Evolutionary conservation across 35 echinoderm and acorn worm species (phyloP), one percentile per base, ranked within the genome.

Genomic region (Apostichopus japonicus): DNA sequence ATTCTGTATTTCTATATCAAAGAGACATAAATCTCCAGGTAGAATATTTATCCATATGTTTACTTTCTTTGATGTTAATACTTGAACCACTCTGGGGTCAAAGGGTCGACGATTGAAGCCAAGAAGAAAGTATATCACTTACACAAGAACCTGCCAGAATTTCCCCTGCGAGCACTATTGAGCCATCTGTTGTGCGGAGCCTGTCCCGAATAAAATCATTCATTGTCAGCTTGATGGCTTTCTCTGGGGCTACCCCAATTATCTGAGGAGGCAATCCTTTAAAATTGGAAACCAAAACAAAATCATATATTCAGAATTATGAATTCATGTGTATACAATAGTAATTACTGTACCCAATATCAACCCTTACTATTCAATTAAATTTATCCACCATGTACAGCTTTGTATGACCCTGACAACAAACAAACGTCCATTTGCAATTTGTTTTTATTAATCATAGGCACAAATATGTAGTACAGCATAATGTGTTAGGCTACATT

Each of bases 221-320:
- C 93, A 96, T 95, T 23, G 97, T 99, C 54, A 99, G 95, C 86
- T 99, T 99, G 93, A 99, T 96, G 83, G 97, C 95, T 54, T 99
- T 99, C 93, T 99, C 97, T 84, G 97, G 97, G 14, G 97, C 97
- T 57, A 99, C 95, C 4, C 97, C 97, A 25, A 99, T 81, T 53
- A 99, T 92, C 86, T 99, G 97, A 51, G 97, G 97, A 17, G 95
- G 95, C 7, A 99, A 92, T 80, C 97, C 97, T 99, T 61, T 24
- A 19, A 19, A 75, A 75, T 21, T 21, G 16, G 17, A 75, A 75
- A 75, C 17, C 16, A 75, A 15, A 75, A 75, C 2, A 1, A n/a
- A 75, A 44, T 44, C 2, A 6, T 0, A 75, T 19, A 5, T 75
- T 19, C 71, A 75, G 21, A 75, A 75, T 23, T 75, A 10, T 61